These are phyloP conservation scores for Chroicocephalus ridibundus DNA, from an alignment of 2,113 vertebrate genomes.

Conservation along the genomic window DNA sequence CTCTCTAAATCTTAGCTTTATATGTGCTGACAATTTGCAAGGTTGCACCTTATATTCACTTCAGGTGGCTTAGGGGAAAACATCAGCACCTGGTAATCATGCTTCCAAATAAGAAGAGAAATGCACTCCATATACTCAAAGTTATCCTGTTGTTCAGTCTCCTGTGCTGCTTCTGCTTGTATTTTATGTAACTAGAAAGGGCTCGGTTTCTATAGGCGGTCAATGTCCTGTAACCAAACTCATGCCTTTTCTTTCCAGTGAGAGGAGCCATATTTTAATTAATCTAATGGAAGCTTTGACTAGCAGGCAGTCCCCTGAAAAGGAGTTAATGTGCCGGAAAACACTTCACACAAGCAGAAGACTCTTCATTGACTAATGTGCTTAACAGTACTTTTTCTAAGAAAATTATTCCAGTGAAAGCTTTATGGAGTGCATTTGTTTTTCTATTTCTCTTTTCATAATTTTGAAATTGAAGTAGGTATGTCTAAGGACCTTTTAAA, in stretches of 20 bases:
- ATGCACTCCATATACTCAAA: not conserved
- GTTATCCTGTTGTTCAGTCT: not conserved
- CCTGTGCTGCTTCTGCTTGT: not conserved
- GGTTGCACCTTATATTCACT: conserved; percentile 72
- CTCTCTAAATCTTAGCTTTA: conserved; percentile 79
- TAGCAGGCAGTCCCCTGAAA: conserved; percentile 63
- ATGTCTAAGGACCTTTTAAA: conserved; percentile 1
- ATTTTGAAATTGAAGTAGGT: conserved; percentile 38
- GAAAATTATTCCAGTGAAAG: conserved; percentile 48
- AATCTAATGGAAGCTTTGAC: conserved; percentile 66
- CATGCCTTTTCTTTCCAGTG: conserved; percentile 34
- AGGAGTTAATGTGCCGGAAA: conserved; percentile 62
- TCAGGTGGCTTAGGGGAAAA: conserved; percentile 64
- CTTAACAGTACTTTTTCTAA: conserved; percentile 19
- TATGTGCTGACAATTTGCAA: conserved; percentile 75
- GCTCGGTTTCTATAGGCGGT: not conserved
- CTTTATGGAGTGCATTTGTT: conserved; percentile 14
- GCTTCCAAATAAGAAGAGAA: conserved; percentile 58
- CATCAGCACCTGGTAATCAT: conserved; percentile 62
- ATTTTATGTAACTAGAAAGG: not conserved
- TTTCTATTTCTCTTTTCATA: not conserved
- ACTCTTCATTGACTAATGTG: conserved; percentile 44
- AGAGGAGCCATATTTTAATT: conserved; percentile 74
- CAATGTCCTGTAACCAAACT: conserved; percentile 40
- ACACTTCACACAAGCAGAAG: conserved; percentile 46